Conservation (phyloP, 1,140 invertebrate species). For the Drepana arcuata region DNA sequence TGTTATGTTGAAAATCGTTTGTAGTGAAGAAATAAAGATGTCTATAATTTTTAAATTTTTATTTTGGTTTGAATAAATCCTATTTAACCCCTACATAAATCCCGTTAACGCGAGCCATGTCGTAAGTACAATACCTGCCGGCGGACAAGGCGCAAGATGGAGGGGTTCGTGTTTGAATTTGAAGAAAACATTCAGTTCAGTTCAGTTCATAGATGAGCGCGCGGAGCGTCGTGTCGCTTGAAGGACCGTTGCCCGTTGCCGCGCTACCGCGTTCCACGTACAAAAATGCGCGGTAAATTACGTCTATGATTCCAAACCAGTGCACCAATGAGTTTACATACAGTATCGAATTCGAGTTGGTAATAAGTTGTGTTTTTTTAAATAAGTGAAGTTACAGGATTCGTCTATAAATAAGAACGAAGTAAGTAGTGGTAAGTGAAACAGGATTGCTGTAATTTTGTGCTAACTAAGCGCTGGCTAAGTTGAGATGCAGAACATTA, state of each 20-base stretch:
- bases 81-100: no score
- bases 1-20: neutral
- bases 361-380: slow-evolving; percentile 12
- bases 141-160: slow-evolving; percentile 10
- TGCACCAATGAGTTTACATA: slow-evolving; percentile 12
- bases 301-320: slow-evolving; percentile 10
- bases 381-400: no score
- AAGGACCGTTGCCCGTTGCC: slow-evolving; percentile 7
- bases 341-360: slow-evolving; percentile 11
- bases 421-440: slow-evolving; percentile 27
- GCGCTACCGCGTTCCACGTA: slow-evolving; percentile 10
- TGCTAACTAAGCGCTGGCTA: no score
- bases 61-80: no score
- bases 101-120: no score
- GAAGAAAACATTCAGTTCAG: slow-evolving; percentile 43
- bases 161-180: slow-evolving; percentile 9
- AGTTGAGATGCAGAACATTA: no score
- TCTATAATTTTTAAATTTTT: no score
- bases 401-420: no score
- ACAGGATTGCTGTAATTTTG: slow-evolving; percentile 18
- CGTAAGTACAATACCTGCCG: no score
- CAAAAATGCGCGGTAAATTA: slow-evolving; percentile 29
- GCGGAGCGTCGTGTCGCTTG: slow-evolving; percentile 24
- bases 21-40: neutral
- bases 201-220: slow-evolving; percentile 40